Evolutionary conservation across 2,113 vertebrate species (phyloP).

Genomic region (Festucalex cinctus): DNA sequence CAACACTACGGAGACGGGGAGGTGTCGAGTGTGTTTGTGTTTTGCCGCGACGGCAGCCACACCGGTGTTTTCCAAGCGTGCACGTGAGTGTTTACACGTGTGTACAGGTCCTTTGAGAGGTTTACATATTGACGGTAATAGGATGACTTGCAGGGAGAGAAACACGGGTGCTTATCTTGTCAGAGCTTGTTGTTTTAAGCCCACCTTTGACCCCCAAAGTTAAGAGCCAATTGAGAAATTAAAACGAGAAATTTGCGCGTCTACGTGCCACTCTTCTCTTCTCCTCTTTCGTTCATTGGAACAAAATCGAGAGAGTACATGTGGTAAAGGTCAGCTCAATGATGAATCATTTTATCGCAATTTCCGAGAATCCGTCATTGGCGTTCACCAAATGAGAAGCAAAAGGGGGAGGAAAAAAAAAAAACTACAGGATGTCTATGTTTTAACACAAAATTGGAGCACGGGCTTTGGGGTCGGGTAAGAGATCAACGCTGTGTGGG

Average conservation of each 20-base stretch:
- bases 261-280: neutral
- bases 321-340: constrained; percentile 1
- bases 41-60: constrained; percentile 31
- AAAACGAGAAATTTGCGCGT: constrained; percentile 64
- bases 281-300: neutral
- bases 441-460: constrained; percentile 6
- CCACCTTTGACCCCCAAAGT: constrained; percentile 83
- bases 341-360: constrained; percentile 70
- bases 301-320: neutral
- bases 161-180: constrained; percentile 90
- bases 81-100: constrained; percentile 58
- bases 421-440: neutral
- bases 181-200: constrained; percentile 81
- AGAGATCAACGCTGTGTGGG: constrained; percentile 51
- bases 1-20: constrained; percentile 37
- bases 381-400: neutral
- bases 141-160: constrained; percentile 49
- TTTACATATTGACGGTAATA: constrained; percentile 68
- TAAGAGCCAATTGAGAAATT: constrained; percentile 71
- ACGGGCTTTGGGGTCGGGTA: constrained; percentile 6
- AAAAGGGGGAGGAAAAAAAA: neutral
- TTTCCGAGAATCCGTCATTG: neutral
- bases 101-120: constrained; percentile 36
- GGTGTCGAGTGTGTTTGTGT: constrained; percentile 50
- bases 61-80: constrained; percentile 54